Conservation (phyloP, 2,797 vertebrate genomes). For the Dermochelys coriacea region DNA sequence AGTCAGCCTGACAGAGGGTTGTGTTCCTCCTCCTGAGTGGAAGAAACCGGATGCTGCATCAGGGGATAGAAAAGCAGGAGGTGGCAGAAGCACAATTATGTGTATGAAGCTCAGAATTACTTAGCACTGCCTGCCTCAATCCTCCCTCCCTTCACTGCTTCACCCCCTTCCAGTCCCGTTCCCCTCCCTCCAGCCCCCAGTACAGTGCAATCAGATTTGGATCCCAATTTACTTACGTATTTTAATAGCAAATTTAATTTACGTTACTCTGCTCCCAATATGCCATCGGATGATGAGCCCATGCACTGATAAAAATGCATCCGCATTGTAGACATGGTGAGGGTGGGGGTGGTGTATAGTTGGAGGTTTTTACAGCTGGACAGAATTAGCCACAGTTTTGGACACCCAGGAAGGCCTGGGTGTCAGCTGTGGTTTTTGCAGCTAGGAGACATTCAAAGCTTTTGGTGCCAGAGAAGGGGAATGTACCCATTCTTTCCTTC, state of each 20-base stretch:
- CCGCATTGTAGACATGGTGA: not conserved
- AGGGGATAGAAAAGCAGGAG: not conserved
- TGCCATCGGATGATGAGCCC: not conserved
- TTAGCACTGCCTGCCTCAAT: not conserved
- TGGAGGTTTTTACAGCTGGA: accelerated
- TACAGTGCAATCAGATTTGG: not conserved
- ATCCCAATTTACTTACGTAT: not conserved
- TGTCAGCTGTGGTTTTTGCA: not conserved
- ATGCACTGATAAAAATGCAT: not conserved
- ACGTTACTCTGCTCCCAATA: not conserved
- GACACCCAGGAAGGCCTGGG: accelerated
- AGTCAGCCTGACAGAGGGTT: not conserved
- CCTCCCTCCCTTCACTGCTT: too few species aligned
- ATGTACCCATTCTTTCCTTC: not conserved
- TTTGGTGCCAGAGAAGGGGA: not conserved
- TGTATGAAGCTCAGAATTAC: not conserved
- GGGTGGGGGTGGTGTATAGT: not conserved
- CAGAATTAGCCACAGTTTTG: not conserved
- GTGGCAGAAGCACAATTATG: not conserved
- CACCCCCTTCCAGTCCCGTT: too few species aligned
- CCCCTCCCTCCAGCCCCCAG: too few species aligned
- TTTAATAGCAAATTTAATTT: not conserved
- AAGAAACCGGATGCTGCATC: accelerated
- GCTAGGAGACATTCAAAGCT: not conserved
- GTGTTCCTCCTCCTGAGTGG: accelerated